phyloP scores from a whole-genome alignment of 2,888 invertebrate species.

The Andrena minutula region DNA sequence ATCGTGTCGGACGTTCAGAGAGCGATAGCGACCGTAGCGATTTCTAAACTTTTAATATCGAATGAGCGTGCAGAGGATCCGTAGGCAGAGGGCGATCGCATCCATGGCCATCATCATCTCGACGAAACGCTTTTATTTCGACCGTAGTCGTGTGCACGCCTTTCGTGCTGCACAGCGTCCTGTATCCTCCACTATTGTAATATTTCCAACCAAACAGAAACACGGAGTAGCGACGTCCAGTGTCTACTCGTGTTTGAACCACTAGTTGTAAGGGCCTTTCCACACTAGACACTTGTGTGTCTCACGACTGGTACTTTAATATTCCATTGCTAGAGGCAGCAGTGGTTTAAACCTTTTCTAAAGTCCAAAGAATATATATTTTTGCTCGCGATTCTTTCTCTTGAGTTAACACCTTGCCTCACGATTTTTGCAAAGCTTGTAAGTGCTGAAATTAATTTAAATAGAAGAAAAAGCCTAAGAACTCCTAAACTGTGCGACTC shows the following conservation, averaged over 20 bases:
- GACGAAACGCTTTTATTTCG: background rate
- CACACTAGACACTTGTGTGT: no score
- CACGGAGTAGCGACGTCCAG: background rate
- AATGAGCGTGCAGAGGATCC: conserved; percentile 12
- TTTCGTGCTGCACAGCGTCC: background rate
- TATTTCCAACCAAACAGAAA: background rate
- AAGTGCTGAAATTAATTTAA: no score
- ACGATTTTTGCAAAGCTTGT: no score
- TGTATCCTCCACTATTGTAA: background rate
- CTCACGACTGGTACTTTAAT: no score
- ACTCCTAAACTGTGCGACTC: no score
- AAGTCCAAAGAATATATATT: no score
- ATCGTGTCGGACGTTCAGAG: conserved; percentile 11
- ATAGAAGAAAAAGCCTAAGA: no score
- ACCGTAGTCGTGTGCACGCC: background rate
- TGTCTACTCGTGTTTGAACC: background rate
- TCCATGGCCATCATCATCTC: background rate
- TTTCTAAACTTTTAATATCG: conserved; percentile 39
- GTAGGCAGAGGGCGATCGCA: conserved; percentile 14
- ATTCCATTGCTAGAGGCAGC: no score
- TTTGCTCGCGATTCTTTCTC: no score
- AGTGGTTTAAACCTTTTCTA: no score
- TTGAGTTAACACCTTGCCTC: no score
- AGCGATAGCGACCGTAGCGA: conserved; percentile 4
- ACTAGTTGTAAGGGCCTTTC: no score